Base-by-base conservation (phyloP, 2,797 vertebrate species). In the Philypnodon macrostomus region DNA sequence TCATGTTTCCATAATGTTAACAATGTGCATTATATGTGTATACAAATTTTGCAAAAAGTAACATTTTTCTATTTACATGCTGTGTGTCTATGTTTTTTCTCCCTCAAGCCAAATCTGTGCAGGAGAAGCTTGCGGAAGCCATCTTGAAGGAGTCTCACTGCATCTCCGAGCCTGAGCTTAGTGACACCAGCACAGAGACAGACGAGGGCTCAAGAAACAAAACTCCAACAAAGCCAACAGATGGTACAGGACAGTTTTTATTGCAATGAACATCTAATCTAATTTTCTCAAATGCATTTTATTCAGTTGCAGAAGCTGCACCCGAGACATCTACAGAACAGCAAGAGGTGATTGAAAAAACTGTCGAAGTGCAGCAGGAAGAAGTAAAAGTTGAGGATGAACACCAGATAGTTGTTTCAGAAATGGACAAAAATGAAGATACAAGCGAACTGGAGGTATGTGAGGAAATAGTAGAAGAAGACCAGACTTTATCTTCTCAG, bases 81-180 rank as follows among this genome's bases (percentile, higher is more conserved):
- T 15, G 16, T 30, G 12, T 58, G 7, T 67, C 11, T 67, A 27
- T 69, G n/a, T 35, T 70, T 39, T 71, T 12, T 65, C 30, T 41
- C 57, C 69, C 30, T 68, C 7, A 71, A 92, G 90, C 83, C 80
- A 90, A 90, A 85, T 91, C 86, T 83, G 90, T 90, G 48, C 91
- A 91, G 83, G 87, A 91, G 68, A 91, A 91, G 79, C 81, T 87
- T 49, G 81, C 79, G 7, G 90, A 86, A 24, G 84, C 85, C 29
- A 75, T 84, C 48, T 71, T 78, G 56, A 78, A 79, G 1, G 68
- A 76, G 62, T 42, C 61, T 5, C 69, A 53, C 11, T 63, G 75
- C 70, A 77, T 74, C 67, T 88, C 79, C 35, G 88, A 90, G 32
- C 82, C 87, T 1, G 86, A 91, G 50, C 54, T 87, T 49, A 89